Conservation (phyloP, 2,797 vertebrate genomes). For the Sebastes glaucus region DNA sequence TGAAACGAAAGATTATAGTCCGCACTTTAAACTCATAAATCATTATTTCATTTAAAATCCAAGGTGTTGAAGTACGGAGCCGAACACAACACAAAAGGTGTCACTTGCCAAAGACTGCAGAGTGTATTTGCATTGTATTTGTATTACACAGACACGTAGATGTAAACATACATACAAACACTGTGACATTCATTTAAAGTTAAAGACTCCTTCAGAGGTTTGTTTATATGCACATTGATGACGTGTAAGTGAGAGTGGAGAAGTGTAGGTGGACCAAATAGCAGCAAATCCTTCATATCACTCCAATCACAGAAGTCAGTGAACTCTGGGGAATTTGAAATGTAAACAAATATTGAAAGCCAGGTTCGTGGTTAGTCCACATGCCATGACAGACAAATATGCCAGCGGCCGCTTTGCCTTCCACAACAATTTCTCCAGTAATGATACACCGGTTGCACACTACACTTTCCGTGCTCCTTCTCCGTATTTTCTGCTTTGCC, state of each 20-base stretch:
- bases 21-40: not conserved
- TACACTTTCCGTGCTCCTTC: not conserved
- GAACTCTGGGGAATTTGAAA: conserved; percentile 35
- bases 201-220: not conserved
- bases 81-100: not conserved
- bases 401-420: conserved; percentile 31
- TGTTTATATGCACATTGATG: not conserved
- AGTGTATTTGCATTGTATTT: not conserved
- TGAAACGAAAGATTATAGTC: not conserved
- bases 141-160: not conserved
- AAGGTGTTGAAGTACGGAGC: not conserved
- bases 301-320: conserved; percentile 6
- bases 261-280: not conserved
- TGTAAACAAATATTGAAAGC: conserved; percentile 46
- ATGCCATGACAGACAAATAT: conserved; percentile 26
- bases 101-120: not conserved
- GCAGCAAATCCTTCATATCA: conserved; percentile 1
- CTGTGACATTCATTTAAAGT: not conserved
- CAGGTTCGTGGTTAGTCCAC: conserved; percentile 37
- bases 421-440: conserved; percentile 24
- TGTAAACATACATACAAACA: not conserved
- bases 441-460: conserved; percentile 22
- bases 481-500: conserved; percentile 29
- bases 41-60: not conserved
- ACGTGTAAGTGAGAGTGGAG: not conserved